These are phyloP conservation scores for Drosophila seguyi DNA, from an alignment of 1,140 invertebrate genomes.

Conservation along the genomic window DNA sequence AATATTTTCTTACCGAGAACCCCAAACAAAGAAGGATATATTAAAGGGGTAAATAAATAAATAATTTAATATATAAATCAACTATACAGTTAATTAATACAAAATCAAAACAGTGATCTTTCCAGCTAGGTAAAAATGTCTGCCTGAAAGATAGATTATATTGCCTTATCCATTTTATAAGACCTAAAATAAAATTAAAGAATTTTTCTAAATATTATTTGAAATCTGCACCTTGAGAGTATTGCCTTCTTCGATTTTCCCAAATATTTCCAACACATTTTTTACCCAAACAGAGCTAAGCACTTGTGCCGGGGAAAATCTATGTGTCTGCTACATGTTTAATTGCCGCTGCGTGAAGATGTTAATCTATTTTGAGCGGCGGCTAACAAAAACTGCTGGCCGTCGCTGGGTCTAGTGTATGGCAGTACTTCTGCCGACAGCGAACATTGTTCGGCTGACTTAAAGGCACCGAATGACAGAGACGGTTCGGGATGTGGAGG, in stretches of 20 bases:
- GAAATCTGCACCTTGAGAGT: background rate
- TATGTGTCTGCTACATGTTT: slow-evolving; percentile 64
- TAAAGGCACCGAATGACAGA: slow-evolving; percentile 42
- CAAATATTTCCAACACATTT: background rate
- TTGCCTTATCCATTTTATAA: background rate
- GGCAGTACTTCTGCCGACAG: slow-evolving; percentile 37
- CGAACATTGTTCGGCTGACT: slow-evolving; percentile 54
- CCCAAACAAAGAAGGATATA: no score
- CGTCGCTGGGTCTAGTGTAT: slow-evolving; percentile 18
- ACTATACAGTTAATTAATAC: no score
- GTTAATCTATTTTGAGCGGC: slow-evolving; percentile 58
- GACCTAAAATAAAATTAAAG: no score
- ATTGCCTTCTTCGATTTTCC: slow-evolving; percentile 1
- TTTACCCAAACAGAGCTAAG: slow-evolving; percentile 24
- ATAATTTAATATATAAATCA: no score
- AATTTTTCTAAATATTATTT: no score
- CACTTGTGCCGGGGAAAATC: slow-evolving; percentile 35
- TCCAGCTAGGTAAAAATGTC: background rate
- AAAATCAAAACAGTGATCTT: no score
- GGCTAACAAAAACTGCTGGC: slow-evolving; percentile 47
- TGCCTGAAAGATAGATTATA: background rate
- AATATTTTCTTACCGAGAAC: no score
- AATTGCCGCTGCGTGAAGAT: slow-evolving; percentile 65
- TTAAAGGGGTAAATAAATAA: no score
- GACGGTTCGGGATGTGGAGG: slow-evolving; percentile 12